Conservation (phyloP, 1,140 invertebrate species). For the Andrena cerasifolii region DNA sequence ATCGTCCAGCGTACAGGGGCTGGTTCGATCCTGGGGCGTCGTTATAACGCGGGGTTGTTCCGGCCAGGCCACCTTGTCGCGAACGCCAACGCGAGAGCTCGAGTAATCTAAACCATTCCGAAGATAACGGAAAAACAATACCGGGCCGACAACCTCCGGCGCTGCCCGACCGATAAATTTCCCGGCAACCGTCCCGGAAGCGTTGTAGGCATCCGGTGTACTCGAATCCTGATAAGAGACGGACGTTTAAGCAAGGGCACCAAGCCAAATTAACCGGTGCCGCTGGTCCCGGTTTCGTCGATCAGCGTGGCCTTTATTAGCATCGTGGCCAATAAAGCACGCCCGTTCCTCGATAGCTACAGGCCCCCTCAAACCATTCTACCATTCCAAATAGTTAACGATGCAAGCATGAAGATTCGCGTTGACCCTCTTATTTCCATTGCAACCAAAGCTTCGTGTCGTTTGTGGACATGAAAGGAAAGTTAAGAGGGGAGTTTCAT, state of each 20-base stretch:
- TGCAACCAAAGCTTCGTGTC: too few relatives aligned
- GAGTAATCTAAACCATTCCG: conserved; percentile 50
- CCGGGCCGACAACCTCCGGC: neutral
- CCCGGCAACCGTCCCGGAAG: neutral
- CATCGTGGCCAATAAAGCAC: neutral
- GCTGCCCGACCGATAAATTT: conserved; percentile 50
- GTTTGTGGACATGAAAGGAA: too few relatives aligned
- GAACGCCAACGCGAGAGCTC: conserved; percentile 23
- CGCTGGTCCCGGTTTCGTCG: neutral
- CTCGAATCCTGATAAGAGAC: conserved; percentile 28
- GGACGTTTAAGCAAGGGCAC: conserved; percentile 27
- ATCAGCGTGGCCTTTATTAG: conserved; percentile 6
- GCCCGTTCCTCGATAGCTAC: neutral
- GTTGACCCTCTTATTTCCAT: too few relatives aligned
- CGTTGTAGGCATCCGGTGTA: neutral
- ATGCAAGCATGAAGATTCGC: too few relatives aligned
- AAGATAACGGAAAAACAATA: conserved; percentile 60
- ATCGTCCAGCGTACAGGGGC: conserved; percentile 37
- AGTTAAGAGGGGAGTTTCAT: too few relatives aligned
- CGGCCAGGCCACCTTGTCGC: conserved; percentile 15
- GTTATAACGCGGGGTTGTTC: conserved; percentile 19
- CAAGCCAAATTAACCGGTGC: conserved; percentile 25
- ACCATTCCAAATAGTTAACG: too few relatives aligned
- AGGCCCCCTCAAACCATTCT: neutral
- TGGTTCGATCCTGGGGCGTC: conserved; percentile 14